Evolutionary conservation across 2,797 vertebrate genomes (phyloP).

Genomic region (Platyrinchus mystaceus): DNA sequence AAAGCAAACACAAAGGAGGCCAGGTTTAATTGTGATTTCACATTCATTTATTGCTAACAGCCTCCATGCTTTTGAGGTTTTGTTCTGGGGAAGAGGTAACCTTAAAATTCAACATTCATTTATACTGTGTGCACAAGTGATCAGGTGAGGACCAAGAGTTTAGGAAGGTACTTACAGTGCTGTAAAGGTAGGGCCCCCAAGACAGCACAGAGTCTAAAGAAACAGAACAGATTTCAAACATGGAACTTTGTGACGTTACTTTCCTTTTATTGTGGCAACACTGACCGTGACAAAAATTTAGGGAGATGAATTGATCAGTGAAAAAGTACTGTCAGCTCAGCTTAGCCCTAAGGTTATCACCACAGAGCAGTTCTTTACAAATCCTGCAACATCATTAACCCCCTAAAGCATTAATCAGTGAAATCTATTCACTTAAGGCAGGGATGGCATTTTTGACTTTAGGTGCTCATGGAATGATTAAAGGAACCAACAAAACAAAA

Average conservation of each 20-base stretch:
- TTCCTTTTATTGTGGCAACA: not conserved
- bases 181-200: conserved; percentile 96
- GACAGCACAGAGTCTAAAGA: conserved; percentile 91
- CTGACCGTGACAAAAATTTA: not conserved
- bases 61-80: not conserved
- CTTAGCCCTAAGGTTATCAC: not conserved
- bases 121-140: not conserved
- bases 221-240: conserved; percentile 13
- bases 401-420: not conserved
- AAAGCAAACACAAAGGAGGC: not conserved
- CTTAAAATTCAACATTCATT: not conserved
- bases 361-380: not conserved
- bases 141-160: not conserved
- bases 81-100: not conserved
- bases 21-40: not conserved
- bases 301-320: not conserved
- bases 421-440: not conserved
- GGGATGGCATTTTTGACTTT: not conserved
- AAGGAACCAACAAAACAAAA: not conserved
- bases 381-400: not conserved
- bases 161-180: conserved; percentile 82
- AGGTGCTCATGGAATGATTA: not conserved
- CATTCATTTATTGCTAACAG: not conserved
- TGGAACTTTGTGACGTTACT: not conserved
- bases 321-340: not conserved